These are phyloP conservation scores for Thunnus albacares DNA, from an alignment of 2,797 vertebrate species.

Conservation along the genomic window DNA sequence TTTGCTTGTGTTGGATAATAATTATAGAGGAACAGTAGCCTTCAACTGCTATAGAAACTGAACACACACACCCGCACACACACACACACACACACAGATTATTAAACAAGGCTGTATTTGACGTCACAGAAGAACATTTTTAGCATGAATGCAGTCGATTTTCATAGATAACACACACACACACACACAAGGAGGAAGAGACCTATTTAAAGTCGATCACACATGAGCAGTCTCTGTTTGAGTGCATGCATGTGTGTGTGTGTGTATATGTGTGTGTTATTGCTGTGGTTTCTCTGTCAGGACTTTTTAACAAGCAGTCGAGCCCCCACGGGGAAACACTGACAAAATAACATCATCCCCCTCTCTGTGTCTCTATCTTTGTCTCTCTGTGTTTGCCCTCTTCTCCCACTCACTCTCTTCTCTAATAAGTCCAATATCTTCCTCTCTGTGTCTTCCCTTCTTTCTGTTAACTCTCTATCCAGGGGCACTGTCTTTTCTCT, in stretches of 20 bases:
- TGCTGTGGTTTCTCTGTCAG: conserved; percentile 80
- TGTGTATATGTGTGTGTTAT: conserved; percentile 53
- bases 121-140: conserved; percentile 65
- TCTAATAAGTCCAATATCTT: conserved; percentile 75
- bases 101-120: conserved; percentile 48
- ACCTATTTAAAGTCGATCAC: conserved; percentile 63
- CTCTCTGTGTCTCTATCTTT: conserved; percentile 50
- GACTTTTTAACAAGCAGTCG: conserved; percentile 85
- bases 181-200: conserved; percentile 16
- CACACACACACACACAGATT: conserved; percentile 24
- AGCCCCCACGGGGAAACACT: conserved; percentile 78
- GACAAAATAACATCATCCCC: conserved; percentile 80
- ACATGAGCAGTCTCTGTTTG: conserved; percentile 33
- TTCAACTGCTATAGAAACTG: conserved; percentile 30
- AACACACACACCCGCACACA: background rate
- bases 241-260: conserved; percentile 34
- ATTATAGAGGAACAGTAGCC: conserved; percentile 52
- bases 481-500: conserved; percentile 64
- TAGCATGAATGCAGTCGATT: conserved; percentile 45
- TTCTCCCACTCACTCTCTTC: conserved; percentile 65
- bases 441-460: conserved; percentile 57
- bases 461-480: conserved; percentile 62
- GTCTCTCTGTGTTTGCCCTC: conserved; percentile 59
- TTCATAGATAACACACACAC: conserved; percentile 47
- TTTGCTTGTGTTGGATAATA: conserved; percentile 56